Evolutionary conservation across 1,140 invertebrate species (phyloP), one percentile per base, ranked within the genome.

Genomic region (Muscidifurax raptorellus): DNA sequence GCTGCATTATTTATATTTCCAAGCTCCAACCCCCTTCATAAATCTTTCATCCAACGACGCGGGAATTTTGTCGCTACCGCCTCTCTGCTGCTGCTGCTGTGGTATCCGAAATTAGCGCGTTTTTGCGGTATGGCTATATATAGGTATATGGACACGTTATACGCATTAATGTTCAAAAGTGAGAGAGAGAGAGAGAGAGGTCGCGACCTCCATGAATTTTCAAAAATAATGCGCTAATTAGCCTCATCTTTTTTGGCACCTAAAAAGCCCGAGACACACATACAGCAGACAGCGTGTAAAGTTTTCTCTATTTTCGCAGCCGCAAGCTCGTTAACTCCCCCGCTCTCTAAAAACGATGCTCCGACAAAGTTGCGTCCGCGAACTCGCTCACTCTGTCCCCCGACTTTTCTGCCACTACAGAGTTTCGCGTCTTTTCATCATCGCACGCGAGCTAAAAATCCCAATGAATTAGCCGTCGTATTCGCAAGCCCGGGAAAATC

Each of bases 1-100:
- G 71, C 27, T 86, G 66, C 72, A 80, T 81, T 84, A 85, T 85
- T 86, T 86, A 87, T 85, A 83, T 82, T 72, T 59, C 72, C 78
- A 36, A 79, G 36, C 83, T 78, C 69, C 79, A n/a, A 75, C 27
- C 15, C 78, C 82, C 79, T 89, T 89, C 88, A 89, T 89, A 89
- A 91, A 91, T 91, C 88, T 90, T 90, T 90, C 89, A 88, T 91
- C 86, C 86, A 82, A 83, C 85, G 80, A 59, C 85, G 77, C 27
- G 86, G 86, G 75, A 87, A 85, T 86, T 87, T 86, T 74, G 79
- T 80, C 85, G 52, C 67, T 32, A 75, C 84, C 76, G 71, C 74
- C 82, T 76, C 81, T 86, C 85, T 30, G 13, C 13, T 22, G 28
- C 69, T 71, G 32, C 66, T 69, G 40, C 32, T 77, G 40, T 59